Evolutionary conservation across 2,888 invertebrate genomes (phyloP).

Genomic region (Lasioglossum lativentre): DNA sequence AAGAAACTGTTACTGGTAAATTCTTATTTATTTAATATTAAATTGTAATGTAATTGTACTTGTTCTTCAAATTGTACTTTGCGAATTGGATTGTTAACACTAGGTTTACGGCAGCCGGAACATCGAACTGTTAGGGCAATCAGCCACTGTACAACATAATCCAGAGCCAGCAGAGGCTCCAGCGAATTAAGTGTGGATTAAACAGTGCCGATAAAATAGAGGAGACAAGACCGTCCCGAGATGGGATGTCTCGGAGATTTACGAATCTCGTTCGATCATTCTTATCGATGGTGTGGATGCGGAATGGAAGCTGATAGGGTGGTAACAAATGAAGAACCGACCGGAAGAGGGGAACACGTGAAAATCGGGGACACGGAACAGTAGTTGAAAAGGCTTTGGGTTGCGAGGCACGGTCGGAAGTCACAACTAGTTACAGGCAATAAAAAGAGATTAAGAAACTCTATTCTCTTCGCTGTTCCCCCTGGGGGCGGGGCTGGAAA

Average conservation of each 20-base stretch:
- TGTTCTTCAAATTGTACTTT: too few relatives aligned
- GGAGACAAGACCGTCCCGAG: background rate
- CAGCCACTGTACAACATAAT: background rate
- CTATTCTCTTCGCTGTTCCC: conserved; percentile 65
- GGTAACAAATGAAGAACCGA: conserved; percentile 42
- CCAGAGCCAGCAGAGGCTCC: background rate
- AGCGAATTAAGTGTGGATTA: background rate
- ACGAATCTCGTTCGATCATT: conserved; percentile 52
- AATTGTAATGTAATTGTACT: too few relatives aligned
- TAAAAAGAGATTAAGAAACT: conserved; percentile 82
- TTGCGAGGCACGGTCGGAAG: conserved; percentile 76
- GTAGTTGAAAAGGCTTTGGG: conserved; percentile 66
- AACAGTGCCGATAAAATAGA: background rate
- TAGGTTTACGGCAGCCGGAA: too few relatives aligned
- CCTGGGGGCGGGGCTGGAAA: conserved; percentile 58
- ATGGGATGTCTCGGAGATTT: conserved; percentile 6
- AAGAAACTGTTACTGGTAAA: too few relatives aligned
- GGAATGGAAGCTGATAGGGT: conserved; percentile 57
- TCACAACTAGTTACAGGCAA: conserved; percentile 80
- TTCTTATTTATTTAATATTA: too few relatives aligned
- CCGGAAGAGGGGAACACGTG: conserved; percentile 27
- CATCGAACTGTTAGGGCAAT: background rate
- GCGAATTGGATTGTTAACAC: too few relatives aligned
- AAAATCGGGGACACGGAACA: conserved; percentile 51
- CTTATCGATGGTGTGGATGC: conserved; percentile 52